Conservation (phyloP, 2,113 vertebrate species). For the Pteruthius melanotis region DNA sequence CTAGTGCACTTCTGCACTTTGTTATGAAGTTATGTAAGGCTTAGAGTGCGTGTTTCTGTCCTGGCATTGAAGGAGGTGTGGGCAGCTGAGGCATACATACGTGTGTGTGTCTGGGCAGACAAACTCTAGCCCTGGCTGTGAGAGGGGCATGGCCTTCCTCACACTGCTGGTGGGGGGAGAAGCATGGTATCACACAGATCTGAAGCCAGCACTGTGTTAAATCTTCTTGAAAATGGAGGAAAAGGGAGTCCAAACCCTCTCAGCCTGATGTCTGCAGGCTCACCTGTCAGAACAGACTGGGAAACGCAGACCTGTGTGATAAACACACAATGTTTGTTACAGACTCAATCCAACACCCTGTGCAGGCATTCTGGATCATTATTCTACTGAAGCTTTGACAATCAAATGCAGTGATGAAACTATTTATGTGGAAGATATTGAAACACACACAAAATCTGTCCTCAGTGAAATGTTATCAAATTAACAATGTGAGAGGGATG, state of each 20-base stretch:
- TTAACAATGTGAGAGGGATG: neutral
- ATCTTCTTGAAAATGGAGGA: neutral
- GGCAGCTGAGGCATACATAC: accelerated
- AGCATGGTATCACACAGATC: accelerated
- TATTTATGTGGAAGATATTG: neutral
- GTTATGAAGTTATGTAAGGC: neutral
- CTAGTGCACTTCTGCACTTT: neutral
- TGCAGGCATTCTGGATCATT: neutral
- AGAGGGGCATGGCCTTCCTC: neutral
- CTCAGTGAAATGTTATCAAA: neutral
- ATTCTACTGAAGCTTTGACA: neutral
- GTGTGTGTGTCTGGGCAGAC: neutral
- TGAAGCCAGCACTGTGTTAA: neutral
- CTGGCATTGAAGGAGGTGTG: neutral
- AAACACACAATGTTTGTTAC: neutral
- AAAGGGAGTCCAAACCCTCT: neutral
- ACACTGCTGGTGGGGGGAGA: neutral
- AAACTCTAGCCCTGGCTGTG: neutral
- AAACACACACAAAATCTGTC: neutral
- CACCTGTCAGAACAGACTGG: neutral
- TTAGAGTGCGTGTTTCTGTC: neutral
- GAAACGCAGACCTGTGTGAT: neutral
- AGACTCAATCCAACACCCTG: neutral
- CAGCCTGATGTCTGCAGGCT: neutral
- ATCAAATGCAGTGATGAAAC: neutral